phyloP scores from a whole-genome alignment of 1,140 invertebrate genomes.

The Saccostrea echinata region DNA sequence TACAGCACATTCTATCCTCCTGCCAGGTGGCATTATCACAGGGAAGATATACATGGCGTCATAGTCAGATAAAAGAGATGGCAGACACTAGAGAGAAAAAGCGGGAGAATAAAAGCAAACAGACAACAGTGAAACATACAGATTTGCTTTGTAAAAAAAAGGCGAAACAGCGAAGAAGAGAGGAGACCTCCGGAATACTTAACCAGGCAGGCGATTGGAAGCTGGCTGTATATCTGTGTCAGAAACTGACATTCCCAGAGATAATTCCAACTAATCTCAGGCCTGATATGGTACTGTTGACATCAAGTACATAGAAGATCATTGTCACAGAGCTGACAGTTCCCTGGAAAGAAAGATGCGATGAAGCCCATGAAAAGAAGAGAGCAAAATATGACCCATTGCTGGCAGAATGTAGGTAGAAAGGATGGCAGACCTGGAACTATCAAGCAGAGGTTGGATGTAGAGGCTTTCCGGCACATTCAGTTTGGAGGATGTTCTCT shows the following conservation, averaged over 20 bases:
- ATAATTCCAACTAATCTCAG: conserved; percentile 49
- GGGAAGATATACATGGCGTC: no score
- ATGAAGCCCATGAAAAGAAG: conserved; percentile 50
- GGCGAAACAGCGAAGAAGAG: conserved; percentile 1
- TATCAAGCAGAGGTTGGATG: conserved; percentile 56
- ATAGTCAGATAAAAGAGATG: no score
- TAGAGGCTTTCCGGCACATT: conserved; percentile 51
- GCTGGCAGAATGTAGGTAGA: conserved; percentile 48
- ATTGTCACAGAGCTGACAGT: conserved; percentile 52
- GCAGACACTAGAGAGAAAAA: no score
- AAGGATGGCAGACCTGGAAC: conserved; percentile 50
- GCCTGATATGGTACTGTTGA: conserved; percentile 54
- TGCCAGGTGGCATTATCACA: no score
- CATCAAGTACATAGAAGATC: conserved; percentile 36
- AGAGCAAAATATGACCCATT: no score
- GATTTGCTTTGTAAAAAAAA: neutral
- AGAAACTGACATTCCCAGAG: conserved; percentile 31
- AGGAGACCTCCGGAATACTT: neutral
- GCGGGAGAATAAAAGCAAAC: no score
- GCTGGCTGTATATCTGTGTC: neutral
- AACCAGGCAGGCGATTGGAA: neutral
- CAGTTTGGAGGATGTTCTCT: neutral
- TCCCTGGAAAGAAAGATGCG: conserved; percentile 47
- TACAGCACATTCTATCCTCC: no score
- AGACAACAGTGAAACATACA: no score